These are phyloP conservation scores for Corapipo altera DNA, from an alignment of 2,113 vertebrate species.

Conservation along the genomic window DNA sequence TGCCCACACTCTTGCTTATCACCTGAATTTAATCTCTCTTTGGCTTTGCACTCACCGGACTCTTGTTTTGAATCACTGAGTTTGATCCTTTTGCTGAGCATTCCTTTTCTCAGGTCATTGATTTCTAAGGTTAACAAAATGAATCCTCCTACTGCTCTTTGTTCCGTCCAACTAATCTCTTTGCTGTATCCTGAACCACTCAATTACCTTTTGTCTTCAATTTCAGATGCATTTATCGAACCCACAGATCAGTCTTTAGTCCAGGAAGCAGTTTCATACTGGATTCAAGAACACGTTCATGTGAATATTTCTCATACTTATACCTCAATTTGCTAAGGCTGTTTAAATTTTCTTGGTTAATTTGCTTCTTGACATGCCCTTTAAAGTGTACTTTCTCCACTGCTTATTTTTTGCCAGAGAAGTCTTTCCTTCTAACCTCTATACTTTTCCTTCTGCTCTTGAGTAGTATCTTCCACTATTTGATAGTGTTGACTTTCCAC, in stretches of 20 bases:
- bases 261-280: constrained; percentile 28
- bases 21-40: neutral
- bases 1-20: neutral
- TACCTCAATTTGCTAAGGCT: constrained; percentile 20
- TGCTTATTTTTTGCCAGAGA: neutral
- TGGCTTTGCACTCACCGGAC: neutral
- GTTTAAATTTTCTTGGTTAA: constrained; percentile 49
- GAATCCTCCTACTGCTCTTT: constrained; percentile 24
- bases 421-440: neutral
- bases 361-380: constrained; percentile 41
- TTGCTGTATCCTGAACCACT: neutral
- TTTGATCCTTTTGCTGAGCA: constrained; percentile 34
- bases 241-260: neutral
- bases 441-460: neutral
- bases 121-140: constrained; percentile 54
- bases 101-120: constrained; percentile 66
- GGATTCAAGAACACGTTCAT: neutral
- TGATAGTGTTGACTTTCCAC: neutral
- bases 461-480: neutral
- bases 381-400: neutral
- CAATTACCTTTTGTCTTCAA: constrained; percentile 53
- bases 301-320: constrained; percentile 38
- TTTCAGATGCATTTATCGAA: constrained; percentile 35
- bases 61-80: constrained; percentile 39
- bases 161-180: neutral